Percentiles rank a stretch among this genome's conserved stretches.
These are phyloP conservation scores for Sialis lutaria DNA, from an alignment of 2,888 invertebrate species.

Conservation along the genomic window DNA sequence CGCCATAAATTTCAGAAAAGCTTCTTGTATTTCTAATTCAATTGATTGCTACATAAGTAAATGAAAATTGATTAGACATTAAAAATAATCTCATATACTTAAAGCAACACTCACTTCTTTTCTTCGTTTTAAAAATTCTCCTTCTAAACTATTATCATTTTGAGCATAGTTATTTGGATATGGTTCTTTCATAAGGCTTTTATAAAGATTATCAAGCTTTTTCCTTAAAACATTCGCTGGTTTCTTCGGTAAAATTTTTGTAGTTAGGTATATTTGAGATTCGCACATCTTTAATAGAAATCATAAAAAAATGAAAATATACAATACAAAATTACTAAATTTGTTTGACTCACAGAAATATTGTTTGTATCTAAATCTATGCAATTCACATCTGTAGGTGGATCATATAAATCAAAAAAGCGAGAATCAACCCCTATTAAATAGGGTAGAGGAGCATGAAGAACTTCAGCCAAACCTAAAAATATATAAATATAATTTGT, in stretches of 20 bases:
- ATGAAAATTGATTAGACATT: slow-evolving; percentile 10
- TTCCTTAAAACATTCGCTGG: slow-evolving; percentile 66
- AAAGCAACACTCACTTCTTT: slow-evolving; percentile 41
- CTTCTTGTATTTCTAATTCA: slow-evolving; percentile 92
- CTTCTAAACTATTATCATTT: slow-evolving; percentile 46
- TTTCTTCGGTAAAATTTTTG: slow-evolving; percentile 72
- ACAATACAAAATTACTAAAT: slow-evolving; percentile 1
- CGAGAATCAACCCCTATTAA: slow-evolving; percentile 93
- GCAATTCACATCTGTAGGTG: slow-evolving; percentile 92
- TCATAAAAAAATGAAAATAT: neutral
- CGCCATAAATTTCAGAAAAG: slow-evolving; percentile 91
- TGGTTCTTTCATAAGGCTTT: slow-evolving; percentile 30
- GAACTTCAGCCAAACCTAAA: slow-evolving; percentile 75
- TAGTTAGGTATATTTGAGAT: slow-evolving; percentile 62
- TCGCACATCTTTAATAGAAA: slow-evolving; percentile 49
- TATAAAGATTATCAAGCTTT: slow-evolving; percentile 61
- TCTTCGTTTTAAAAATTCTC: slow-evolving; percentile 64
- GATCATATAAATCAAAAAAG: slow-evolving; percentile 94
- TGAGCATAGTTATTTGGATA: slow-evolving; percentile 12
- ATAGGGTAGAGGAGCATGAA: slow-evolving; percentile 94
- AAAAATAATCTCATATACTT: slow-evolving; percentile 2
- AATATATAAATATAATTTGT: slow-evolving; percentile 9
- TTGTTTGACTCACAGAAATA: slow-evolving; percentile 50
- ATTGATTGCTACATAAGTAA: slow-evolving; percentile 45
- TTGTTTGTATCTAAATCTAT: slow-evolving; percentile 97